phyloP scores from a whole-genome alignment of 2,113 vertebrate species.

The Cyanoramphus novaezelandiae region DNA sequence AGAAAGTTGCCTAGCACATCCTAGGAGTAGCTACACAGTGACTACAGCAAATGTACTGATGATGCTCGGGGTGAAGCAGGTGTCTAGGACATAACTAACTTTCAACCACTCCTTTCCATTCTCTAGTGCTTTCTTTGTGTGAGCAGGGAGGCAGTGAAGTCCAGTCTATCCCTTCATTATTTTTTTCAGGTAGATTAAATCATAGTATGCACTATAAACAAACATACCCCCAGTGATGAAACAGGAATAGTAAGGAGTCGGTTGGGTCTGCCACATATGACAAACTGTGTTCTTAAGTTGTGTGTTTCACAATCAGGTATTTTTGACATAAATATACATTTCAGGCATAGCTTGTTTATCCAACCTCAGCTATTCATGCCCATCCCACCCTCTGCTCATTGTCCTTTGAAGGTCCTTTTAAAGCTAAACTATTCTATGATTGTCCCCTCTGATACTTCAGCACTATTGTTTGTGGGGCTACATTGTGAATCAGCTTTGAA shows the following conservation, averaged over 20 bases:
- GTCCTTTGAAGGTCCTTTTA: neutral
- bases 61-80: rapidly evolving
- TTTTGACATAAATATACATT: neutral
- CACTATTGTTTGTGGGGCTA: neutral
- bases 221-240: neutral
- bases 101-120: neutral
- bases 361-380: neutral
- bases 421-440: neutral
- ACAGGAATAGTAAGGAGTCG: neutral
- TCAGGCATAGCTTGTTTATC: neutral
- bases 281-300: neutral
- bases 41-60: neutral
- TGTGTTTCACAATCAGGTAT: neutral
- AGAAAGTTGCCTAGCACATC: neutral
- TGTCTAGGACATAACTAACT: neutral
- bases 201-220: neutral
- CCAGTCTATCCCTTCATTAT: neutral
- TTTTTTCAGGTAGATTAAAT: neutral
- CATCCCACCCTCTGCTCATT: neutral
- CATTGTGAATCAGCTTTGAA: neutral
- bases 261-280: neutral
- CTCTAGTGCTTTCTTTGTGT: neutral
- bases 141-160: neutral
- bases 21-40: neutral
- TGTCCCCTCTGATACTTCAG: neutral